Evolutionary conservation across 2,888 invertebrate genomes (phyloP), one percentile per base, ranked within the genome.

Genomic region (Altica lythri): DNA sequence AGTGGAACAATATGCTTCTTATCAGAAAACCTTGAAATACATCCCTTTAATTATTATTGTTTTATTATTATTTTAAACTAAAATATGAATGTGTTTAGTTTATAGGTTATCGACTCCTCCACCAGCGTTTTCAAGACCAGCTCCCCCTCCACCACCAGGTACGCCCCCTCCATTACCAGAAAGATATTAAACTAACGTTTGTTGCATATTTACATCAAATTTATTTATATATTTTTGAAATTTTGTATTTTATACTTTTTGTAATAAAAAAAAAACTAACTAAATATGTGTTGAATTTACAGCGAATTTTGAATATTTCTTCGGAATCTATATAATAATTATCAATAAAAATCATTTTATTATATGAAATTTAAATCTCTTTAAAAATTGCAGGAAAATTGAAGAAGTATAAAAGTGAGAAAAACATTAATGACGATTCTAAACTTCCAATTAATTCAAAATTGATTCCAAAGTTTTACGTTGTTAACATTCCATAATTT

Each of bases 61-160:
- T n/a, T n/a, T n/a, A n/a, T n/a, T n/a, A n/a, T n/a, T n/a, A n/a
- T n/a, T n/a, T n/a, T n/a, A n/a, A n/a, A n/a, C n/a, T n/a, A n/a
- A n/a, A n/a, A n/a, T n/a, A n/a, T 45, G 22, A 22, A 3, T n/a
- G n/a, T n/a, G 60, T 60, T 46, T 38, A 65, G 65, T 43, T 44
- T 63, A 64, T 27, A 63, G 67, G 50, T 27, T 65, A 38, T 67
- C 67, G 13, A 62, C 62, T 5, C 63, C 64, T 2, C 57, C 60
- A 2, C 62, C 65, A 22, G 27, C 53, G 19, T 59, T 54, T n/a
- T 42, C 61, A 14, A 59, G 67, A 16, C 65, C 65, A 1, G 67
- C 67, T 3, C 67, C 67, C 14, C 67, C 65, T n/a, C 65, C 64
- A 6, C 67, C 67, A 3, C 62, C 62, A 65, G 65, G 65, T 65